Evolutionary conservation across 2,797 vertebrate genomes (phyloP).

Genomic region (Scolopax rusticola): DNA sequence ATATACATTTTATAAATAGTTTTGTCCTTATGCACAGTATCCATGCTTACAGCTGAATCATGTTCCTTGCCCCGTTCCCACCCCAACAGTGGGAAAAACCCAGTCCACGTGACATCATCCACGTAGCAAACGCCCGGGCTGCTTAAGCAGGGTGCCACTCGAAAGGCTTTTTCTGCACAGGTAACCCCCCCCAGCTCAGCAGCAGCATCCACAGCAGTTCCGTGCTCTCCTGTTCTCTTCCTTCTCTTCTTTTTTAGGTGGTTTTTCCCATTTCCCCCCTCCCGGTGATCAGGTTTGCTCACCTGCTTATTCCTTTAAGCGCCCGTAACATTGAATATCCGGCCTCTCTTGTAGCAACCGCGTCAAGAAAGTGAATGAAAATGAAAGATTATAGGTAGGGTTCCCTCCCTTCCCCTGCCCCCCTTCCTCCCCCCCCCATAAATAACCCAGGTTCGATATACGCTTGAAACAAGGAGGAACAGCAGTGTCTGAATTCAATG

Average conservation of each 20-base stretch:
- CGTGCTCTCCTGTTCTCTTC: slow-evolving; percentile 34
- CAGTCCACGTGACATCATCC: slow-evolving; percentile 67
- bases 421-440: slow-evolving; percentile 52
- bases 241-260: neutral
- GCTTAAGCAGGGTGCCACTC: slow-evolving; percentile 66
- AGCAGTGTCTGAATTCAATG: slow-evolving; percentile 65
- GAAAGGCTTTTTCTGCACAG: slow-evolving; percentile 74
- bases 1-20: slow-evolving; percentile 99
- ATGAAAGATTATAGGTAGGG: slow-evolving; percentile 56
- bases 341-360: slow-evolving; percentile 50
- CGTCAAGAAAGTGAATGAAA: slow-evolving; percentile 63
- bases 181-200: slow-evolving; percentile 46
- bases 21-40: slow-evolving; percentile 95
- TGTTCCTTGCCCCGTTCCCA: slow-evolving; percentile 78
- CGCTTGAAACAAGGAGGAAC: slow-evolving; percentile 70
- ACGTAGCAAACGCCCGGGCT: slow-evolving; percentile 39
- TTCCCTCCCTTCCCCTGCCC: slow-evolving; percentile 32
- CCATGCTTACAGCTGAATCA: slow-evolving; percentile 89
- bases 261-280: neutral
- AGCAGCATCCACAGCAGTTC: slow-evolving; percentile 52
- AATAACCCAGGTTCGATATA: slow-evolving; percentile 72
- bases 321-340: neutral
- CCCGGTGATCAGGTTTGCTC: slow-evolving; percentile 15
- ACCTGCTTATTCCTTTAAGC: slow-evolving; percentile 51
- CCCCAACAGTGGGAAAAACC: slow-evolving; percentile 82